Evolutionary conservation across 2,113 vertebrate species (phyloP).

Genomic region (Galeopterus variegatus): DNA sequence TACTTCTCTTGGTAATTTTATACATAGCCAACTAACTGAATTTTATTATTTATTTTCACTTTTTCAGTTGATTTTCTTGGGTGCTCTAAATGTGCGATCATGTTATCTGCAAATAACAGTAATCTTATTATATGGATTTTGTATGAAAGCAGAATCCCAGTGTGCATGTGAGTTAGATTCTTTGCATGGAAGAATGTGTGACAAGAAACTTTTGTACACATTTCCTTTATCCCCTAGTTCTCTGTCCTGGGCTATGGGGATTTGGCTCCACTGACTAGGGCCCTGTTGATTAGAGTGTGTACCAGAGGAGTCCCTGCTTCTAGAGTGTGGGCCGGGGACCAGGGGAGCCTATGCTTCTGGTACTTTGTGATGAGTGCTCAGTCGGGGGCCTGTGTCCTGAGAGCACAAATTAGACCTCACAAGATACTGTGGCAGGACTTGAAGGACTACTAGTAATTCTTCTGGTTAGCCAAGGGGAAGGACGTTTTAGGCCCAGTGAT

Average conservation of each 20-base stretch:
- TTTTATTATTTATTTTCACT: conserved; percentile 1
- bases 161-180: background rate
- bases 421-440: background rate
- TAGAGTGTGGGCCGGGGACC: background rate
- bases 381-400: background rate
- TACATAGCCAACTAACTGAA: background rate
- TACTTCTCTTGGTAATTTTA: background rate
- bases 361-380: background rate
- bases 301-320: background rate
- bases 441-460: background rate
- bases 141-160: background rate
- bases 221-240: background rate
- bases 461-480: no score
- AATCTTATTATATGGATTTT: background rate
- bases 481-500: background rate
- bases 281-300: background rate
- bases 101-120: background rate
- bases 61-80: background rate
- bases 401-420: background rate
- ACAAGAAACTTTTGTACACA: background rate
- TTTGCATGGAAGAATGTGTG: background rate
- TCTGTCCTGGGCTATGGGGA: background rate
- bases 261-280: no score
- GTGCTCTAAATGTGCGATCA: background rate
- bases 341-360: background rate